These are phyloP conservation scores for Sorex fumeus DNA, from an alignment of 2,113 vertebrate species.

Conservation along the genomic window DNA sequence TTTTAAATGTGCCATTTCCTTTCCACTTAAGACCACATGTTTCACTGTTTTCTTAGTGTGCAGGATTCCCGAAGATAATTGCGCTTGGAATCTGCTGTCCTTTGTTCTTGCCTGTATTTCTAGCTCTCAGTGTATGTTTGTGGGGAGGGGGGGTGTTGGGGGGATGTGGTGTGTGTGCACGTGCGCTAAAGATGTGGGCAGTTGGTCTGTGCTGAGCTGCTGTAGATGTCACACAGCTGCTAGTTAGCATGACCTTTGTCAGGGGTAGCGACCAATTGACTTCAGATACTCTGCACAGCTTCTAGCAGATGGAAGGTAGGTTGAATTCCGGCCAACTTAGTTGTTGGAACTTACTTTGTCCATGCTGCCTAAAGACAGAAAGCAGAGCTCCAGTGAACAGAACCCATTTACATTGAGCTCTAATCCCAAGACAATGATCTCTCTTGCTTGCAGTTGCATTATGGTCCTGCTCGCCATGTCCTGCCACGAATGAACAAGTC, in stretches of 20 bases:
- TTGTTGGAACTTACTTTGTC: not conserved
- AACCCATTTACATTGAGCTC: not conserved
- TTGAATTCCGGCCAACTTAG: not conserved
- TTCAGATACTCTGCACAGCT: not conserved
- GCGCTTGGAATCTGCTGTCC: too few species aligned
- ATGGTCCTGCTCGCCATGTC: not conserved
- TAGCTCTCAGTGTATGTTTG: too few species aligned
- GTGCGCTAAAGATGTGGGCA: not conserved
- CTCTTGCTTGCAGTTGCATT: not conserved
- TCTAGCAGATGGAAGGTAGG: not conserved
- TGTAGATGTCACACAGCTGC: rapidly evolving
- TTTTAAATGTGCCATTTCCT: not conserved
- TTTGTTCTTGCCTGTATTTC: too few species aligned
- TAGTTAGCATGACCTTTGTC: not conserved
- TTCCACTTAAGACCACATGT: not conserved
- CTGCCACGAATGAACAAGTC: not conserved
- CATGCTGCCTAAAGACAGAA: not conserved
- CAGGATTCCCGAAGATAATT: too few species aligned
- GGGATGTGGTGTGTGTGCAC: too few species aligned
- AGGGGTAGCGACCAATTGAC: not conserved
- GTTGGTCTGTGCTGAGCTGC: not conserved
- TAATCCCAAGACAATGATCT: too few species aligned
- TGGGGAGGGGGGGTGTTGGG: too few species aligned
- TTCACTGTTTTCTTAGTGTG: not conserved
- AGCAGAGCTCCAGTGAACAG: not conserved